Percentiles rank a stretch among this genome's conserved stretches.
phyloP scores from a whole-genome alignment of 2,888 invertebrate genomes.

The Machimus rusticus region DNA sequence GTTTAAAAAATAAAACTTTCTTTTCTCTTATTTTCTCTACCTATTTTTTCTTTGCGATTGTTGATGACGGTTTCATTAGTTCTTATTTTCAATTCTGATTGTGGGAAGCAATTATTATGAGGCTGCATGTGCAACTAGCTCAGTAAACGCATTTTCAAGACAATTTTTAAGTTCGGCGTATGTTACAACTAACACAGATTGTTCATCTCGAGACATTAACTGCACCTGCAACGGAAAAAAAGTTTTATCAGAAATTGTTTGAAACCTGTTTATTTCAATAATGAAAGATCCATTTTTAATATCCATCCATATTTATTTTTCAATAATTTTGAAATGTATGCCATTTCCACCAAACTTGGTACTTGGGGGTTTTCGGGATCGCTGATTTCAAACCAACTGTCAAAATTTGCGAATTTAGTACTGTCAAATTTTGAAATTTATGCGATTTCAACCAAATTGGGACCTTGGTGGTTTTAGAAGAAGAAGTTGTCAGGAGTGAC shows the following conservation, averaged over 20 bases:
- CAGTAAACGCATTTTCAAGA: slow-evolving; percentile 90
- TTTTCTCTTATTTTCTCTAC: slow-evolving; percentile 24
- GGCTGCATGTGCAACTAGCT: slow-evolving; percentile 67
- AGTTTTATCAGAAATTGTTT: background rate
- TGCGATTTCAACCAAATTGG: no score
- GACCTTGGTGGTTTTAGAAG: no score
- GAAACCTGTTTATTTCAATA: background rate
- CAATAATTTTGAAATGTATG: no score
- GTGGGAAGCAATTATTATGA: slow-evolving; percentile 55
- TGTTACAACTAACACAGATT: slow-evolving; percentile 93
- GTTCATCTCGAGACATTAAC: slow-evolving; percentile 95
- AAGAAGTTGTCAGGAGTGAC: no score
- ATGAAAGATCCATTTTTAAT: no score
- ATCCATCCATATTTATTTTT: no score
- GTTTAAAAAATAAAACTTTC: slow-evolving; percentile 17
- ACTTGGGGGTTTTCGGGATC: no score
- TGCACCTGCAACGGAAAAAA: slow-evolving; percentile 73
- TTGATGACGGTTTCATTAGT: background rate
- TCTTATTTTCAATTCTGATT: background rate
- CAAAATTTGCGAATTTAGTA: no score
- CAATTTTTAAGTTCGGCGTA: slow-evolving; percentile 96
- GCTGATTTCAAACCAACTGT: no score
- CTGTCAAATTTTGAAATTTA: no score
- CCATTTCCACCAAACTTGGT: no score
- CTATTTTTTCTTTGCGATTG: background rate